Percentiles rank a stretch among this genome's conserved stretches.
phyloP scores from a whole-genome alignment of 1,140 invertebrate genomes.

The Cydia pomonella region DNA sequence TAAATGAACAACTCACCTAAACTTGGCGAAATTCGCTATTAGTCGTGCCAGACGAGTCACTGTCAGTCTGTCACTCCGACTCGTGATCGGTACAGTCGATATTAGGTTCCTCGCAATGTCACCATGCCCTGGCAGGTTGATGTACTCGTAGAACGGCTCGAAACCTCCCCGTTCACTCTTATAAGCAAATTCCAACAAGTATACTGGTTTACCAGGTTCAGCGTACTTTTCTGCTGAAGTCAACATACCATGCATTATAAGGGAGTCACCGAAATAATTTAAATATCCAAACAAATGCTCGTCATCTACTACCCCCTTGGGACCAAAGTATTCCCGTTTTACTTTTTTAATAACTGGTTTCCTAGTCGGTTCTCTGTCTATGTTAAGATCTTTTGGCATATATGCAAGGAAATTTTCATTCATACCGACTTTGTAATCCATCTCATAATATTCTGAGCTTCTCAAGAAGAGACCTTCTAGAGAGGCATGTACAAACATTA shows the following conservation, averaged over 20 bases:
- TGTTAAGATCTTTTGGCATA: constrained; percentile 38
- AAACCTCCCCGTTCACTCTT: constrained; percentile 39
- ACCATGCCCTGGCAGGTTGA: constrained; percentile 39
- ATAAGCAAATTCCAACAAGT: constrained; percentile 46
- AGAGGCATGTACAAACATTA: constrained; percentile 67
- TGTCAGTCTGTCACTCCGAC: constrained; percentile 33
- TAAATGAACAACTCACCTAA: constrained; percentile 38
- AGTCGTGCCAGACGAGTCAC: constrained; percentile 37
- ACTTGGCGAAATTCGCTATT: constrained; percentile 42
- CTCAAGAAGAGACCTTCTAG: constrained; percentile 67
- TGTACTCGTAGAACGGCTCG: constrained; percentile 40
- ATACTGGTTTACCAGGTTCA: constrained; percentile 35
- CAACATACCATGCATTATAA: constrained; percentile 37
- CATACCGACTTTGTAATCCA: constrained; percentile 40
- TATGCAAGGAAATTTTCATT: constrained; percentile 39
- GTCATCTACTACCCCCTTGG: constrained; percentile 30
- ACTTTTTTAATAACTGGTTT: constrained; percentile 29
- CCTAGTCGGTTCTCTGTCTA: constrained; percentile 36
- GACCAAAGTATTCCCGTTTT: constrained; percentile 40
- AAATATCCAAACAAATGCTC: constrained; percentile 39
- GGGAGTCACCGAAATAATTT: constrained; percentile 42
- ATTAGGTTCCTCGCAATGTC: constrained; percentile 40
- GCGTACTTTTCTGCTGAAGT: constrained; percentile 38
- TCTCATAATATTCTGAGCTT: constrained; percentile 40
- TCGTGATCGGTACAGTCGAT: constrained; percentile 33